Percentiles rank a stretch among this genome's conserved stretches.
Conservation (phyloP, 1,140 invertebrate genomes). For the Philopotamus ludificatus region DNA sequence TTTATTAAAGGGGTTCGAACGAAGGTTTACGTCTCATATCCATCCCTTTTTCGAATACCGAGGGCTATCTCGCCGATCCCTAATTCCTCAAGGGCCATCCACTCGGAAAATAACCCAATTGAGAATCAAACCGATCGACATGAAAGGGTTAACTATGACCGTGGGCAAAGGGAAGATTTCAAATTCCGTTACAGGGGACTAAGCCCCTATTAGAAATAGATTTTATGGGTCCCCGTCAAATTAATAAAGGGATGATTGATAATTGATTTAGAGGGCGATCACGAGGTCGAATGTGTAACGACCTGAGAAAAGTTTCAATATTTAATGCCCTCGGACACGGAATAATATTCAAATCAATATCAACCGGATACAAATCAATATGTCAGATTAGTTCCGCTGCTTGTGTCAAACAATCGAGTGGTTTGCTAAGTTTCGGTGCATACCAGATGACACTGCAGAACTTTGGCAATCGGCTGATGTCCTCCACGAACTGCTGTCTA, state of each 20-base stretch:
- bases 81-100: conserved; percentile 32
- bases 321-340: too few species aligned
- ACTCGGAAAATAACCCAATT: conserved; percentile 32
- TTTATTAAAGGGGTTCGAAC: conserved; percentile 7
- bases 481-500: not conserved
- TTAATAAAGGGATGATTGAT: conserved; percentile 22
- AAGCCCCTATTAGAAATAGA: conserved; percentile 28
- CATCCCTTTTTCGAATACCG: not conserved
- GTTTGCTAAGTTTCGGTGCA: too few species aligned
- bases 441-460: too few species aligned
- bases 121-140: conserved; percentile 33
- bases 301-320: too few species aligned
- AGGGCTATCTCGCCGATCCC: conserved; percentile 4
- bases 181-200: conserved; percentile 21
- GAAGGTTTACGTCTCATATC: not conserved
- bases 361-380: too few species aligned
- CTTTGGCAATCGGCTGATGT: not conserved
- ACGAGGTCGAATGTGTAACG: not conserved
- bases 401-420: too few species aligned
- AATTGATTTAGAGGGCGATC: conserved; percentile 24
- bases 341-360: too few species aligned
- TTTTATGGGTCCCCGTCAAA: conserved; percentile 21
- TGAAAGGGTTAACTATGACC: conserved; percentile 25
- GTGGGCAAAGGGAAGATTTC: conserved; percentile 25
- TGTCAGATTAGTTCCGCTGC: too few species aligned